Evolutionary conservation across 1,140 invertebrate genomes (phyloP), one percentile per base, ranked within the genome.

Genomic region (Euura lappo): DNA sequence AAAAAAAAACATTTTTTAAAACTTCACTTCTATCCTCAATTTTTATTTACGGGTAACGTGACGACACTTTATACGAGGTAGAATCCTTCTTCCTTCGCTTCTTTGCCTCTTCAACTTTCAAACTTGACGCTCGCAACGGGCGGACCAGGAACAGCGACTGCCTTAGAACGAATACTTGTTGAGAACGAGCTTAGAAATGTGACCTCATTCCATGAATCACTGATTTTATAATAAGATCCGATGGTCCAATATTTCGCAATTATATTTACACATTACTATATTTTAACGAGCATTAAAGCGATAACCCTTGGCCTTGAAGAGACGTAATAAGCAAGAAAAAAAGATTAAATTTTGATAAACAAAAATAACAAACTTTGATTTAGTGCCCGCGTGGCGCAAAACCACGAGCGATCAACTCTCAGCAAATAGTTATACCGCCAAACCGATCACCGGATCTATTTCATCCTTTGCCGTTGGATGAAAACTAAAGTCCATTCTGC

Each of bases 161-260:
- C 42, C 68, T 68, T 69, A 74, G 76, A 79, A 81, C 83, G 80
- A 74, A 81, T 85, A 83, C 79, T 75, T 78, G 81, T 84, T 84
- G 82, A 79, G 78, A 79, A 45, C 71, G 77, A 79, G 75, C 72
- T 79, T 78, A 82, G 74, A 78, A 79, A 80, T 80, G 80, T 81
- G 81, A 84, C 83, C 82, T 85, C 85, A 80, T 82, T 82, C 75
- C 72, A 74, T 85, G 84, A 84, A 83, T 85, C 84, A 86, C 77
- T 79, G 81, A 86, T 86, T 87, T 86, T 87, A 86, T 87, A 83
- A 86, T 87, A 86, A 80, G 79, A 81, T 74, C 79, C 70, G 65
- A 28, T 69, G 67, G 74, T 47, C 67, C 71, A 60, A 3, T 75
- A 75, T 79, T 77, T 79, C 77, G 68, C 72, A 64, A 73, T 71